Base-by-base conservation (phyloP, 2,797 vertebrate species). In the Sebastes umbrosus region DNA sequence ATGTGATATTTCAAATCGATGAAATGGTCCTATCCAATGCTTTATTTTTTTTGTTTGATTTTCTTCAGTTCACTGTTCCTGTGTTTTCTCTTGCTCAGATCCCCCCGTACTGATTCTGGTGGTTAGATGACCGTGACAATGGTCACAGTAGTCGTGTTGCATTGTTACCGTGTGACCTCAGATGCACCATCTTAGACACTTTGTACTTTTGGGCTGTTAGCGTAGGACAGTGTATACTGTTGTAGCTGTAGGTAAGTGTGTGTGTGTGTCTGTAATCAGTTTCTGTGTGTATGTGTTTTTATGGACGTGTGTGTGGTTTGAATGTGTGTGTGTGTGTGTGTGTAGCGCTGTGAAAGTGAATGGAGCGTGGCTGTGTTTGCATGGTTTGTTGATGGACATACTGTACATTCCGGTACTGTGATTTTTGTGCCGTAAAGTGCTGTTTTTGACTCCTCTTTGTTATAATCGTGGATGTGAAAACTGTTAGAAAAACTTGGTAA, bases 351-450 rank as follows among this genome's bases (percentile, higher is more conserved):
- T 57, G 69, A 18, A 27, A 72, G 80, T 80, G 83, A 77, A 64
- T 65, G 80, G 55, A 14, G 59, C 70, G 76, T 27, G 85, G 70
- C n/a, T 91, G 80, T 71, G 79, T 83, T 68, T 90, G 91, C 90
- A 92, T 92, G 86, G 83, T 89, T 88, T 89, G 76, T 83, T 79
- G 88, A 79, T 88, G 84, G 79, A 92, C 90, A 93, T 93, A 90
- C 88, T 93, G 60, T 92, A 94, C 92, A 94, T 93, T 94, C 93
- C 90, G 73, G 92, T 94, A 84, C 90, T 93, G 94, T 95, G 93
- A 87, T 69, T 89, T 90, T 91, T 90, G 95, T 95, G 92, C 92
- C 64, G 93, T 95, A 80, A 93, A 95, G 93, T 95, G 92, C 91
- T 93, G 92, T 94, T 93, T 93, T 93, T 87, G 85, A 94, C 71